Percentiles rank a stretch among this genome's conserved stretches.
phyloP scores from a whole-genome alignment of 2,797 vertebrate species.

The Aeoliscus strigatus region DNA sequence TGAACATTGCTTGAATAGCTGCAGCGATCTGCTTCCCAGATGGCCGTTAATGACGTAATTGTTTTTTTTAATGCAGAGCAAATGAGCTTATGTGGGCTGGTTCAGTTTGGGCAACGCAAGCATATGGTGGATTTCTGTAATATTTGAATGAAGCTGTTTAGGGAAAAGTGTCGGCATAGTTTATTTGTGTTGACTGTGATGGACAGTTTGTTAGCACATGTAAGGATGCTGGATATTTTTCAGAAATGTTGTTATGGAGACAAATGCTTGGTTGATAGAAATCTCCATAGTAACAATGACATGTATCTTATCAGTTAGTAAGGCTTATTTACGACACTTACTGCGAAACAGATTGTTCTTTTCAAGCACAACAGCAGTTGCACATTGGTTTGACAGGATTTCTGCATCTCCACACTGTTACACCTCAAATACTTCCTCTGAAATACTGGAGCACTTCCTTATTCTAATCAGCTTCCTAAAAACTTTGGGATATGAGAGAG shows the following conservation, averaged over 20 bases:
- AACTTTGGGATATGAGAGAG: constrained; percentile 47
- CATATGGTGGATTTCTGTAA: neutral
- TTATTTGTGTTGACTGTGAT: constrained; percentile 34
- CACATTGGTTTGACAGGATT: too few relatives aligned
- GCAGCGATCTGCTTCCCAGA: constrained; percentile 17
- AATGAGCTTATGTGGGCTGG: neutral
- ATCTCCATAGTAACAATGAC: too few relatives aligned
- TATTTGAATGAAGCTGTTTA: constrained; percentile 13
- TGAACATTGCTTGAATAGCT: constrained; percentile 15
- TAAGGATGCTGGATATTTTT: too few relatives aligned
- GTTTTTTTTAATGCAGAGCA: constrained; percentile 10
- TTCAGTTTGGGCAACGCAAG: constrained; percentile 6
- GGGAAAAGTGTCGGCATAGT: constrained; percentile 12
- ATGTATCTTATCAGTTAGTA: too few relatives aligned
- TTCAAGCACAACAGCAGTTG: too few relatives aligned
- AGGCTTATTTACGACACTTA: too few relatives aligned
- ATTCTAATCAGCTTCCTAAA: constrained; percentile 53
- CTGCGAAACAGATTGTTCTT: too few relatives aligned
- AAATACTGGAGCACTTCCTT: constrained; percentile 53
- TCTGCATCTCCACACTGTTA: too few relatives aligned
- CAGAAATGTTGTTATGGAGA: constrained; percentile 43
- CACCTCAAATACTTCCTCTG: constrained; percentile 60
- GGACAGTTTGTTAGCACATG: constrained; percentile 23
- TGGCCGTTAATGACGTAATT: constrained; percentile 5
- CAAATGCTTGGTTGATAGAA: constrained; percentile 55